Percentiles rank a stretch among this genome's conserved stretches.
Evolutionary conservation across 2,113 vertebrate species (phyloP).

Genomic region (Etia nguti): DNA sequence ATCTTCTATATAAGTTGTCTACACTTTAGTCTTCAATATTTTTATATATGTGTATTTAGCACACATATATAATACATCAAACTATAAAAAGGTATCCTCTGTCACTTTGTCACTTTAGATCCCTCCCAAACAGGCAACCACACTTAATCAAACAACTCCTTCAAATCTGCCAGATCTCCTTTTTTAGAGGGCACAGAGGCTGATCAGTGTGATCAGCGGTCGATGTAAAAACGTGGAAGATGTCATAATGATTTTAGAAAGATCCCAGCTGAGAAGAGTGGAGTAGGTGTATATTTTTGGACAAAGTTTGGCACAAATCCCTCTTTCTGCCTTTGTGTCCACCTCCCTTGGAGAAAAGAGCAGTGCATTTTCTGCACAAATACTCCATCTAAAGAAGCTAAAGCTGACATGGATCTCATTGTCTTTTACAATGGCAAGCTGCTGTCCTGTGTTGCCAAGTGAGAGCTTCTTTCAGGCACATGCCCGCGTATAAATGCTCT

Average conservation of each 20-base stretch:
- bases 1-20: background rate
- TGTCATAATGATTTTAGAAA: slow-evolving; percentile 22
- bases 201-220: background rate
- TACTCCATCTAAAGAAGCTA: slow-evolving; percentile 22
- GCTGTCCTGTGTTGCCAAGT: slow-evolving; percentile 21
- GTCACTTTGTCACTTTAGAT: background rate
- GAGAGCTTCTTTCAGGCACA: slow-evolving; percentile 11
- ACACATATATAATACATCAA: background rate
- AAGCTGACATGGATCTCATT: slow-evolving; percentile 38
- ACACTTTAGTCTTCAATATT: background rate
- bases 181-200: background rate
- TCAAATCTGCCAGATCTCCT: background rate
- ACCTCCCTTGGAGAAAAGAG: slow-evolving; percentile 3
- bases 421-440: slow-evolving; percentile 38
- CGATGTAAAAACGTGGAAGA: background rate
- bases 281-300: slow-evolving; percentile 6
- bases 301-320: slow-evolving; percentile 8
- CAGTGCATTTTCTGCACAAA: slow-evolving; percentile 9
- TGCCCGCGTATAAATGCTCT: background rate
- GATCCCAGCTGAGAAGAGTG: slow-evolving; percentile 8
- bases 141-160: background rate
- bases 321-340: slow-evolving; percentile 17
- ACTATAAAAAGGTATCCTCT: background rate
- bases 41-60: background rate
- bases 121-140: background rate